Conservation (phyloP, 1,140 invertebrate species). For the Aphaenogaster floridana region DNA sequence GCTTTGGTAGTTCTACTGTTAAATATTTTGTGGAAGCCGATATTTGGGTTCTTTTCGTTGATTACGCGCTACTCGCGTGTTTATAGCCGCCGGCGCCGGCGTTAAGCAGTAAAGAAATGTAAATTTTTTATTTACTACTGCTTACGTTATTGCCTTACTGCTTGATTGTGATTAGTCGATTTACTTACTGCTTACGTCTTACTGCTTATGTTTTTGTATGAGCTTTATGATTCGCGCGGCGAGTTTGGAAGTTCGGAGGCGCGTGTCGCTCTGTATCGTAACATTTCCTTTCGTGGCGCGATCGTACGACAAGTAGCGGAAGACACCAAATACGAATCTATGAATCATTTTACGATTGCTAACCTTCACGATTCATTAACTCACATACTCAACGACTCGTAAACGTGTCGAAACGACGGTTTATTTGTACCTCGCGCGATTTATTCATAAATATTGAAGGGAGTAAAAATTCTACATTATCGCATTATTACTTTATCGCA, state of each 20-base stretch:
- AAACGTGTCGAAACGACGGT: not conserved
- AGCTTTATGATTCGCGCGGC: not conserved
- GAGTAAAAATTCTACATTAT: not conserved
- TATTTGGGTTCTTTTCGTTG: not conserved
- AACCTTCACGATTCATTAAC: not conserved
- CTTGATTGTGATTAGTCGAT: too few species aligned
- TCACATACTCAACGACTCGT: not conserved
- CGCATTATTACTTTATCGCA: conserved; percentile 3
- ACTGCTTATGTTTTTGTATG: too few species aligned
- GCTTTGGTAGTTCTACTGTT: too few species aligned
- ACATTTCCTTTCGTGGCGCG: not conserved
- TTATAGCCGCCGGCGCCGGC: not conserved
- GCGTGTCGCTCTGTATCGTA: not conserved
- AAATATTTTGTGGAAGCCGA: not conserved
- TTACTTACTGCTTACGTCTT: too few species aligned
- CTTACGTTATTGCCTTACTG: too few species aligned
- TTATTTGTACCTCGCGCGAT: not conserved
- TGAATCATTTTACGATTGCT: not conserved
- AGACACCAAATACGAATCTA: not conserved
- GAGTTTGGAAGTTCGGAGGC: not conserved
- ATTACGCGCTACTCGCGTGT: not conserved
- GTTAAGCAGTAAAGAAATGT: too few species aligned
- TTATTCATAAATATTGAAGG: not conserved
- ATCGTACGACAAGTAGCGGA: not conserved
- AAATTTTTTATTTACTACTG: too few species aligned